Evolutionary conservation across 1,140 invertebrate genomes (phyloP), one percentile per base, ranked within the genome.

Genomic region (Piezodorus guildinii): DNA sequence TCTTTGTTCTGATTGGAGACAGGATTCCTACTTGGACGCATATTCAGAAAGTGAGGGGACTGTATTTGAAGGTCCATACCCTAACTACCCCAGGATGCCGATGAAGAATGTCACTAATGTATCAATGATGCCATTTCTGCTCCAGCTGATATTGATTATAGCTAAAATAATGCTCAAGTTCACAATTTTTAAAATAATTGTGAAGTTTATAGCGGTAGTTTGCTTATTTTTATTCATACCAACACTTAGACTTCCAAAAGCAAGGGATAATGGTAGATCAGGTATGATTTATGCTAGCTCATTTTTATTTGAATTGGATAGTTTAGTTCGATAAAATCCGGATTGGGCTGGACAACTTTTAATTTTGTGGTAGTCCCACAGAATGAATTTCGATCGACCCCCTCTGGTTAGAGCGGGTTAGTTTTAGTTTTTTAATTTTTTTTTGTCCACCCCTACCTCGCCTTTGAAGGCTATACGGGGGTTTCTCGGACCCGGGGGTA

Each of bases 101-200:
- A 56, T 56, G 49, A 17, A 63, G 49, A 52, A 54, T 17, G 39
- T 3, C 5, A 30, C 46, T 3, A 44, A 30, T 44, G 16, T 14
- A 2, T 17, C 25, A 9, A 52, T 63, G 17, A 34, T 63, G 16
- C 62, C 62, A 4, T 43, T 44, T 19, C 14, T 56, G 21, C 45
- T 63, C 23, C 30, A 63, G 25, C 52, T 63, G 9, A n/a, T 52
- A 34, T 23, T 44, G 51, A 63, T 63, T 16, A 25, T 34, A 30
- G 23, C 51, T 8, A 88, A 87, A 72, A 80, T 87, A 49, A 63
- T 87, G 49, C 71, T 88, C 12, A 87, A 88, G 71, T 69, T 88
- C 9, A 74, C 87, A 1, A 84, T 88, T 65, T 87, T 88, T 68
- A 87, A 88, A 72, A 84, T 88, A 73, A 82, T 87, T 58, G 83